These are phyloP conservation scores for Cairina moschata DNA, from an alignment of 2,113 vertebrate genomes.

Conservation along the genomic window DNA sequence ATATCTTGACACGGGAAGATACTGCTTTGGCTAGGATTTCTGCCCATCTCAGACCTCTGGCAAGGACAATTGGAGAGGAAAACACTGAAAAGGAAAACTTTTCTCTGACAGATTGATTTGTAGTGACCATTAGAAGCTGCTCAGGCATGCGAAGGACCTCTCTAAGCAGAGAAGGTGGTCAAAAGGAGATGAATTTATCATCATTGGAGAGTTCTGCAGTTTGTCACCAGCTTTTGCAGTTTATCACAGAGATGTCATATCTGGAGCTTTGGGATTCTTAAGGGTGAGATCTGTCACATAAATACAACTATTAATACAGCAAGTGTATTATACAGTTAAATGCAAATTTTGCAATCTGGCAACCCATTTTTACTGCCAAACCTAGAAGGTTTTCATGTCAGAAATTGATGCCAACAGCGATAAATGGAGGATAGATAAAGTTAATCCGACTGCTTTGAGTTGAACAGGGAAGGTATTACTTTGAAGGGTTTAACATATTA, in stretches of 20 bases:
- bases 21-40: not conserved
- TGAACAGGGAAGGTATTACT: slow-evolving; percentile 67
- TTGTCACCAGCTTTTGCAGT: slow-evolving; percentile 35
- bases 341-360: slow-evolving; percentile 56
- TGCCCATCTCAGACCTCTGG: not conserved
- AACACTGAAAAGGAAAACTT: not conserved
- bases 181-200: slow-evolving; percentile 50
- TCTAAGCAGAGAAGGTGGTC: not conserved
- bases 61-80: not conserved
- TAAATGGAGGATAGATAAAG: slow-evolving; percentile 64
- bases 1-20: not conserved
- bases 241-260: slow-evolving; percentile 9
- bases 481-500: slow-evolving; percentile 74
- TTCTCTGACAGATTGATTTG: slow-evolving; percentile 46
- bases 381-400: slow-evolving; percentile 54
- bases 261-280: slow-evolving; percentile 20
- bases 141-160: slow-evolving; percentile 16
- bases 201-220: not conserved
- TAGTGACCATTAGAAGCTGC: slow-evolving; percentile 28
- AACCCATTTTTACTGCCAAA: slow-evolving; percentile 53
- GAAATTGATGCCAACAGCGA: slow-evolving; percentile 49
- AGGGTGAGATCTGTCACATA: slow-evolving; percentile 49
- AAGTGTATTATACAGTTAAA: slow-evolving; percentile 45
- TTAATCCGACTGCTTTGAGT: slow-evolving; percentile 59
- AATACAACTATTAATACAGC: slow-evolving; percentile 34